phyloP scores from a whole-genome alignment of 2,113 vertebrate species.

The Poicephalus gulielmi region DNA sequence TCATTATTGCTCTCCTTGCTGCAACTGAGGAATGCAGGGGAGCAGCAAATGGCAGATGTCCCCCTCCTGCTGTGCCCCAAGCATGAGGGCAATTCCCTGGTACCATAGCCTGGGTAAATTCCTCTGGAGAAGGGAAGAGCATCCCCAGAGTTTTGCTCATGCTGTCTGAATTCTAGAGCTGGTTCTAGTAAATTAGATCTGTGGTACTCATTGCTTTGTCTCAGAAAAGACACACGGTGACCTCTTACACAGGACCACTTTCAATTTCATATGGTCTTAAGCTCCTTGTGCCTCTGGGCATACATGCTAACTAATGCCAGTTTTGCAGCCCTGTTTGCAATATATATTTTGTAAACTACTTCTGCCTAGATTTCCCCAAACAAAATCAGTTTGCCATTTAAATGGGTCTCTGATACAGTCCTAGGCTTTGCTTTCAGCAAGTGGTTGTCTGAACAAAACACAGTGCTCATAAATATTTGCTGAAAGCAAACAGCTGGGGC shows the following conservation, averaged over 20 bases:
- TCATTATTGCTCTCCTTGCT: accelerated
- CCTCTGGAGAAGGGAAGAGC: not conserved
- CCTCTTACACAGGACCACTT: not conserved
- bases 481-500: constrained; percentile 35
- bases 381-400: not conserved
- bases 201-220: not conserved
- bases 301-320: not conserved
- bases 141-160: not conserved
- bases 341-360: not conserved
- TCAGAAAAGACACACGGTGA: not conserved
- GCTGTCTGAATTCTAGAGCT: not conserved
- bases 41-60: not conserved
- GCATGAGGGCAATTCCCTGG: not conserved
- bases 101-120: not conserved
- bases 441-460: constrained; percentile 9
- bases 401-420: not conserved
- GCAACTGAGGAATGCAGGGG: not conserved
- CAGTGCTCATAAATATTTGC: constrained; percentile 21
- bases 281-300: not conserved
- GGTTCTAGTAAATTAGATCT: not conserved
- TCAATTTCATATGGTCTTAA: not conserved
- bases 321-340: not conserved
- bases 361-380: not conserved
- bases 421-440: not conserved
- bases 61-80: not conserved